phyloP scores from a whole-genome alignment of 1,140 invertebrate genomes.

The Eurytemora carolleeae region DNA sequence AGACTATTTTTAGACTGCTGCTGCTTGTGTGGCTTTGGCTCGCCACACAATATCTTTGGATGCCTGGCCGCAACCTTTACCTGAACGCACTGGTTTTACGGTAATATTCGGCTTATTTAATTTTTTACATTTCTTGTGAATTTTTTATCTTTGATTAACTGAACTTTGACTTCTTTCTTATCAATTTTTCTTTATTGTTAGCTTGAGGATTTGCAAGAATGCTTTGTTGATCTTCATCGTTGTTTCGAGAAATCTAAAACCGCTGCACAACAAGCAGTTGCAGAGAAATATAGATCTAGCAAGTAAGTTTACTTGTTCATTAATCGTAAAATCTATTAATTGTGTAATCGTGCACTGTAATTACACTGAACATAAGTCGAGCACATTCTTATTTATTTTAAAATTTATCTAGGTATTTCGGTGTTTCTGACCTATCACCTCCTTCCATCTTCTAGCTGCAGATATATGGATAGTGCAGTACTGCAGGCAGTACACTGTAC shows the following conservation, averaged over 20 bases:
- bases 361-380: neutral
- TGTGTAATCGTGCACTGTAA: neutral
- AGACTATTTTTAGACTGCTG: no score
- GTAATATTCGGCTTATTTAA: neutral
- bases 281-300: constrained; percentile 55
- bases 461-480: no score
- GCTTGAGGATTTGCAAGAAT: constrained; percentile 41
- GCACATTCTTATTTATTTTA: neutral
- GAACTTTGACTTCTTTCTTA: no score
- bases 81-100: constrained; percentile 41
- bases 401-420: neutral
- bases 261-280: constrained; percentile 53
- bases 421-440: neutral
- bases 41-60: constrained; percentile 37
- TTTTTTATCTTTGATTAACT: no score
- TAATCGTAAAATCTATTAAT: neutral
- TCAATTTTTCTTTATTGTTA: constrained; percentile 21
- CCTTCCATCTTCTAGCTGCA: neutral
- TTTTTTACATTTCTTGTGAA: neutral
- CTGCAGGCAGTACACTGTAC: no score
- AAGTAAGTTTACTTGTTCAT: constrained; percentile 32
- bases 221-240: constrained; percentile 42
- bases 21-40: constrained; percentile 56
- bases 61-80: constrained; percentile 42
- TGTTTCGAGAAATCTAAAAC: constrained; percentile 42